Conservation (phyloP, 2,888 invertebrate genomes). For the Seira musarum region DNA sequence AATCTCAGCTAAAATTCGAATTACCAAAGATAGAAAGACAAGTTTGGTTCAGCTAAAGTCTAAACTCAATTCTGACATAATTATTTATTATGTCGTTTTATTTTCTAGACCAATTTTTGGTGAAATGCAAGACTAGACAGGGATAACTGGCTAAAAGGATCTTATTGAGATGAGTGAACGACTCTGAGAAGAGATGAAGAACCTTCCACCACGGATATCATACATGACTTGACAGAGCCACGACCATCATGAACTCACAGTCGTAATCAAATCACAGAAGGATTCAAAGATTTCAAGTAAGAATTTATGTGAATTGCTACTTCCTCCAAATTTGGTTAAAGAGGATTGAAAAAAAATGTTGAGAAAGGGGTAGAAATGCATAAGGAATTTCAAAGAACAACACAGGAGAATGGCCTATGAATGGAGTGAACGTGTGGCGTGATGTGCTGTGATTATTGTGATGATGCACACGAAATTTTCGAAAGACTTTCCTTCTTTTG, state of each 20-base stretch:
- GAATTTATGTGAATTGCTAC: conserved; percentile 29
- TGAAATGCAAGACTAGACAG: background rate
- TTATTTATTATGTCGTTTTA: background rate
- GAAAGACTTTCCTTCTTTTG: too few species aligned
- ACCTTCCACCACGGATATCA: background rate
- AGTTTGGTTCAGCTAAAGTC: background rate
- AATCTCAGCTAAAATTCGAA: too few species aligned
- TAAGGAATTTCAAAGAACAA: background rate
- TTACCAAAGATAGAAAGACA: background rate
- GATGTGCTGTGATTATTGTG: background rate
- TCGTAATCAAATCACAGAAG: background rate
- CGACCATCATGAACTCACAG: background rate
- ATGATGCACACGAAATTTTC: too few species aligned
- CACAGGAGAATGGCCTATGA: background rate
- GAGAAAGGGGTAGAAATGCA: conserved; percentile 34
- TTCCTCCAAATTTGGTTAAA: conserved; percentile 50
- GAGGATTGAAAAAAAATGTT: conserved; percentile 44
- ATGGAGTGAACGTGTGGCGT: background rate
- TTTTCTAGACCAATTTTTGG: background rate
- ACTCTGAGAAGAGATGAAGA: background rate
- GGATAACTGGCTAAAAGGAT: background rate
- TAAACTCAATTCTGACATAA: background rate
- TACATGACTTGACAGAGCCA: background rate
- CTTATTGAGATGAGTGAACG: background rate
- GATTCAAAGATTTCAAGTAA: conserved; percentile 6